These are phyloP conservation scores for Jacana jacana DNA, from an alignment of 2,113 vertebrate species.

Conservation along the genomic window DNA sequence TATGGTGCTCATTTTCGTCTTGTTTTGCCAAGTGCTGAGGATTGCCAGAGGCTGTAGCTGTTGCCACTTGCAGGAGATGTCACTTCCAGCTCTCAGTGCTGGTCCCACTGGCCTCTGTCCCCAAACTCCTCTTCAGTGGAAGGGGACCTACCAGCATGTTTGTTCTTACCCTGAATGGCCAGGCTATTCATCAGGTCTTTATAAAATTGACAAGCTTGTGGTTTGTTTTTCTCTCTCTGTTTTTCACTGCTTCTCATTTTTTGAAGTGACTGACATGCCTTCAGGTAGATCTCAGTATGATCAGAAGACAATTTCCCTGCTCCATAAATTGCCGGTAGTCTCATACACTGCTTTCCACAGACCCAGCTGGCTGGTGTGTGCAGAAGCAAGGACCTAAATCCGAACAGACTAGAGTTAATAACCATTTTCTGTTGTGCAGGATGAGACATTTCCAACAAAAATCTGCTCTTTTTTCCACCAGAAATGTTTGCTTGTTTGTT, in stretches of 20 bases:
- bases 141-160: not conserved
- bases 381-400: not conserved
- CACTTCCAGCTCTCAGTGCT: not conserved
- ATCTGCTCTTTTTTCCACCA: not conserved
- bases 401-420: not conserved
- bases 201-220: not conserved
- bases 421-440: not conserved
- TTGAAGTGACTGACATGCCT: not conserved
- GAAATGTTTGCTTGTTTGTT: slow-evolving; percentile 6
- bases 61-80: not conserved
- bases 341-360: fast-evolving
- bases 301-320: not conserved
- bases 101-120: not conserved
- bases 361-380: not conserved
- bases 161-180: not conserved
- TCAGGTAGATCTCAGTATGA: not conserved
- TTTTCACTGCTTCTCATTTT: not conserved
- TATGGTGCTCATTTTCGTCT: not conserved
- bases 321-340: not conserved
- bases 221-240: not conserved
- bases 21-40: not conserved
- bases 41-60: not conserved
- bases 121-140: not conserved
- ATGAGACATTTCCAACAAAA: not conserved
- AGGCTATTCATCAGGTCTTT: not conserved